Evolutionary conservation across 2,113 vertebrate genomes (phyloP).

Genomic region (Pyrgilauda ruficollis): DNA sequence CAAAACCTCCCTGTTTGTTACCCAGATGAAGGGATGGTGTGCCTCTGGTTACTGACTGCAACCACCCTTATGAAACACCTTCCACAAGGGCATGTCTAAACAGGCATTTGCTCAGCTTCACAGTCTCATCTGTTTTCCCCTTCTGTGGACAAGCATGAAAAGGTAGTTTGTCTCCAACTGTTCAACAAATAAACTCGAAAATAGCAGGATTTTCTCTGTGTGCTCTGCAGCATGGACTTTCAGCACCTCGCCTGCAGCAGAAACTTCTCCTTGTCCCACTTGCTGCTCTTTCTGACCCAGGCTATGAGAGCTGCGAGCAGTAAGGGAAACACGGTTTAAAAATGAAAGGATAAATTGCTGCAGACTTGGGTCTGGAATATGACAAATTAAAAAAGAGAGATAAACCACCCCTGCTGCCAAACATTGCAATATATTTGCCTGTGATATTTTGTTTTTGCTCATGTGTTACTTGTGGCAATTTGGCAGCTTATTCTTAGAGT

Average conservation of each 20-base stretch:
- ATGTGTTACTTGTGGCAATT: background rate
- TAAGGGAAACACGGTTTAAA: background rate
- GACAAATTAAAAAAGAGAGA: background rate
- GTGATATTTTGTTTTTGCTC: background rate
- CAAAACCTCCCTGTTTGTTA: background rate
- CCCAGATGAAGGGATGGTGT: background rate
- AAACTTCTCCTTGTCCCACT: background rate
- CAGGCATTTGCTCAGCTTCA: background rate
- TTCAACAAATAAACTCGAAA: background rate
- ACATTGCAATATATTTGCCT: background rate
- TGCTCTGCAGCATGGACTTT: background rate
- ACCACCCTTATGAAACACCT: background rate
- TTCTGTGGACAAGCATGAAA: background rate
- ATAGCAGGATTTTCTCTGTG: background rate
- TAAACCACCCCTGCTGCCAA: background rate
- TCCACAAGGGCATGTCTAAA: background rate
- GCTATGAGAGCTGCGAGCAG: background rate
- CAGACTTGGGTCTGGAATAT: background rate
- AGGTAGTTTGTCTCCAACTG: background rate
- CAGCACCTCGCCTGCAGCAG: rapidly evolving
- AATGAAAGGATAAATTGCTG: background rate
- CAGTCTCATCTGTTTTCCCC: background rate
- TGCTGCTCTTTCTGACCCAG: background rate
- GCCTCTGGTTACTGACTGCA: background rate
- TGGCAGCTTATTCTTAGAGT: background rate